Conservation (phyloP, 2,113 vertebrate species). For the Odontesthes bonariensis region DNA sequence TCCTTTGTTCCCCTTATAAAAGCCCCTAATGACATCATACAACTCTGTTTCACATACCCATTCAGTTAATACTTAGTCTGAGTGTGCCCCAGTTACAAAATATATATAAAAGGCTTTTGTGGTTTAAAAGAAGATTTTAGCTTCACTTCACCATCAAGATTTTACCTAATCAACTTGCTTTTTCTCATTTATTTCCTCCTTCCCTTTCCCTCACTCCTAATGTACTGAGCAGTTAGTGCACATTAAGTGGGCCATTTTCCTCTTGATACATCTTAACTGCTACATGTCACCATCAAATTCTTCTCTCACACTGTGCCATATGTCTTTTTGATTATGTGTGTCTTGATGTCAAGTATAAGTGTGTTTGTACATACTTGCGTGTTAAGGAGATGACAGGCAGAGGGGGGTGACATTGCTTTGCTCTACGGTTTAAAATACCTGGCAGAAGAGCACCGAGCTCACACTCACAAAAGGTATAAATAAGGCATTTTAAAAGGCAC, state of each 20-base stretch:
- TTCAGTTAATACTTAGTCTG: neutral
- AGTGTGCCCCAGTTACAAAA: slow-evolving; percentile 18
- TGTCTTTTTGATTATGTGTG: slow-evolving; percentile 57
- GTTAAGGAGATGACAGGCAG: slow-evolving; percentile 19
- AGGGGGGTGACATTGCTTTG: slow-evolving; percentile 21
- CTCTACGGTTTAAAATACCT: slow-evolving; percentile 34
- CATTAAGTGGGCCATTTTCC: slow-evolving; percentile 42
- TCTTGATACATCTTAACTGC: slow-evolving; percentile 63
- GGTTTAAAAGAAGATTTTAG: neutral
- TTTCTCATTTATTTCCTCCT: neutral
- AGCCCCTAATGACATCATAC: slow-evolving; percentile 1
- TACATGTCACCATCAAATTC: slow-evolving; percentile 50
- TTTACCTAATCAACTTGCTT: neutral
- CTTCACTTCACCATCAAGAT: neutral
- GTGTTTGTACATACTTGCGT: neutral
- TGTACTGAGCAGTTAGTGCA: slow-evolving; percentile 55
- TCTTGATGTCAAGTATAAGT: slow-evolving; percentile 23
- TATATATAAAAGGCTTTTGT: neutral
- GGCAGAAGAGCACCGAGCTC: slow-evolving; percentile 14
- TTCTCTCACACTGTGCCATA: slow-evolving; percentile 49
- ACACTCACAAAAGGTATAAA: neutral
- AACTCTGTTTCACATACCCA: neutral
- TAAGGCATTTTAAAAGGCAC: neutral
- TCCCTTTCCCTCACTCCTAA: slow-evolving; percentile 11
- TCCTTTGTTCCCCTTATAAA: neutral